These are phyloP conservation scores for Alloscopus bannaensis DNA, from an alignment of 2,888 invertebrate genomes.

Conservation along the genomic window DNA sequence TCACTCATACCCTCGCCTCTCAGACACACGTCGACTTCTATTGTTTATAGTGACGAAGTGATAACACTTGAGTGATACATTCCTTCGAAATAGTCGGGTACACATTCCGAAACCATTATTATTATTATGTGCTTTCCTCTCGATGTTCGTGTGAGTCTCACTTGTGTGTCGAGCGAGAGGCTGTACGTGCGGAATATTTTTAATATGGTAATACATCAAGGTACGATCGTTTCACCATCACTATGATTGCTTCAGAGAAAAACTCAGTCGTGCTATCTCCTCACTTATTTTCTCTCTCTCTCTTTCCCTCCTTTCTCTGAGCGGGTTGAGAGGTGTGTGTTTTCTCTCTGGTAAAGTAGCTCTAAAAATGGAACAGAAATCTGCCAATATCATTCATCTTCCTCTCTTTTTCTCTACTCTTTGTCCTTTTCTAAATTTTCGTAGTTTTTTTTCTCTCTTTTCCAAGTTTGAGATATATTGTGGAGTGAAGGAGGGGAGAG, in stretches of 20 bases:
- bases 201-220: conserved; percentile 62
- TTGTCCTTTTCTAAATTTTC: background rate
- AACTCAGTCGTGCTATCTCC: background rate
- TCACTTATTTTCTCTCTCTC: conserved; percentile 7
- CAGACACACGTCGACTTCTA: background rate
- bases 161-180: too few species aligned
- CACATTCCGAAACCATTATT: too few species aligned
- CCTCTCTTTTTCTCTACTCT: conserved; percentile 2
- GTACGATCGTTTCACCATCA: conserved; percentile 47
- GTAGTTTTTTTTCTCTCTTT: background rate
- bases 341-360: background rate
- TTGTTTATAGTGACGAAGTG: background rate
- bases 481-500: background rate
- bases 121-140: too few species aligned
- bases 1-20: background rate
- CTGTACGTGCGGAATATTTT: conserved; percentile 24
- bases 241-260: conserved; percentile 43
- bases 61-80: too few species aligned
- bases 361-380: conserved; percentile 16
- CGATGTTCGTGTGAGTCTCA: too few species aligned
- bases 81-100: background rate
- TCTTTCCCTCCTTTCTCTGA: conserved; percentile 7
- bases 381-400: conserved; percentile 60
- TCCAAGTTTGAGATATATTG: too few species aligned
- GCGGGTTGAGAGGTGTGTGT: conserved; percentile 6